Percentiles rank a stretch among this genome's conserved stretches.
Evolutionary conservation across 2,797 vertebrate species (phyloP).

Genomic region (Melanotaenia pygmaea): DNA sequence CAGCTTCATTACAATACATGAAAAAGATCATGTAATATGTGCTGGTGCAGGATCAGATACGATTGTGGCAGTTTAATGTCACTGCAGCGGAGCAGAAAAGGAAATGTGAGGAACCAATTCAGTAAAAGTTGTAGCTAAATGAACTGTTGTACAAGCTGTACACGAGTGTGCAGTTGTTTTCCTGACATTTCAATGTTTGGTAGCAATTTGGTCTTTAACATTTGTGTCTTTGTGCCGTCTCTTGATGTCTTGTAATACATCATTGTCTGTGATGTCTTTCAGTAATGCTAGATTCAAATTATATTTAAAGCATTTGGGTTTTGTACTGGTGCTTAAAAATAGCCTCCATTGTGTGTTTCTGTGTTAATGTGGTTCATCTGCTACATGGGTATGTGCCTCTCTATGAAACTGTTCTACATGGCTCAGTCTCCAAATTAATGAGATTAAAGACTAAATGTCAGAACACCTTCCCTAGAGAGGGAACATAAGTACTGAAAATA

Average conservation of each 20-base stretch:
- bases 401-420: constrained; percentile 4
- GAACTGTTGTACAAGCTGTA: background rate
- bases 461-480: background rate
- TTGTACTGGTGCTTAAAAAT: background rate
- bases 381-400: background rate
- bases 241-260: background rate
- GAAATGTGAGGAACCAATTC: background rate
- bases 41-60: background rate
- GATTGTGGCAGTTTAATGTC: background rate
- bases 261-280: background rate
- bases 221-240: constrained; percentile 5
- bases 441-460: constrained; percentile 32
- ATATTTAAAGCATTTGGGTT: constrained; percentile 33
- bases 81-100: constrained; percentile 8
- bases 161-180: background rate
- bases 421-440: constrained; percentile 22
- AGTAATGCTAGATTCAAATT: constrained; percentile 39
- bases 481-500: background rate
- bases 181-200: constrained; percentile 12
- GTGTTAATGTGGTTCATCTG: background rate
- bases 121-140: background rate
- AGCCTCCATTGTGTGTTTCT: constrained; percentile 6
- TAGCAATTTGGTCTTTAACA: background rate
- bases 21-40: background rate
- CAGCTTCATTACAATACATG: background rate